Evolutionary conservation across 2,888 invertebrate species (phyloP).

Genomic region (Diaperis boleti): DNA sequence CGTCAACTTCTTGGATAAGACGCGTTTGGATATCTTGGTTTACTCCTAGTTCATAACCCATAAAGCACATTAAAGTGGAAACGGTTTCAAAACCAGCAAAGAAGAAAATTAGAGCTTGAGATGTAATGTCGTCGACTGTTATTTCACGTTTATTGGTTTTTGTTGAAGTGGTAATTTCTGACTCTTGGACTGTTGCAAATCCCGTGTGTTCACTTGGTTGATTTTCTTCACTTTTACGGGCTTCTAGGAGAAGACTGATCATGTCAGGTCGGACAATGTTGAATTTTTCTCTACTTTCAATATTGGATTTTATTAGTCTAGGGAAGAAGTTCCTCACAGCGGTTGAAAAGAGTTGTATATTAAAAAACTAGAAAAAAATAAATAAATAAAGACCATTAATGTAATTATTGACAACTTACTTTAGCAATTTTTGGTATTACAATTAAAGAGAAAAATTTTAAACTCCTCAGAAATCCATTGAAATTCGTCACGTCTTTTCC

Average conservation of each 20-base stretch:
- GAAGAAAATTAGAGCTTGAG: slow-evolving; percentile 53
- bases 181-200: slow-evolving; percentile 48
- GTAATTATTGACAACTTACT: slow-evolving; percentile 55
- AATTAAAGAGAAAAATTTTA: too few species aligned
- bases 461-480: too few species aligned
- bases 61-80: slow-evolving; percentile 45
- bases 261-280: slow-evolving; percentile 70
- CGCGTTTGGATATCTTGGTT: slow-evolving; percentile 61
- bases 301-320: slow-evolving; percentile 61
- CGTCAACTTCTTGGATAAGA: slow-evolving; percentile 64
- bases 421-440: too few species aligned
- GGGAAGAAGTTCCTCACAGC: slow-evolving; percentile 63
- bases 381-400: slow-evolving; percentile 59
- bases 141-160: slow-evolving; percentile 30
- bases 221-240: slow-evolving; percentile 64
- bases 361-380: slow-evolving; percentile 59
- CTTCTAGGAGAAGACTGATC: slow-evolving; percentile 70
- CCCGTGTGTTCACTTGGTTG: slow-evolving; percentile 45
- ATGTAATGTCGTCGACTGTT: slow-evolving; percentile 49
- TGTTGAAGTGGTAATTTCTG: slow-evolving; percentile 20
- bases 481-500: too few species aligned
- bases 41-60: slow-evolving; percentile 50
- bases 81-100: slow-evolving; percentile 53
- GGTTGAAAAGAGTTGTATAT: slow-evolving; percentile 50
- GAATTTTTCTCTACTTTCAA: slow-evolving; percentile 59